Base-by-base conservation (phyloP, 2,113 vertebrate species). In the Gasterosteus nipponicus region DNA sequence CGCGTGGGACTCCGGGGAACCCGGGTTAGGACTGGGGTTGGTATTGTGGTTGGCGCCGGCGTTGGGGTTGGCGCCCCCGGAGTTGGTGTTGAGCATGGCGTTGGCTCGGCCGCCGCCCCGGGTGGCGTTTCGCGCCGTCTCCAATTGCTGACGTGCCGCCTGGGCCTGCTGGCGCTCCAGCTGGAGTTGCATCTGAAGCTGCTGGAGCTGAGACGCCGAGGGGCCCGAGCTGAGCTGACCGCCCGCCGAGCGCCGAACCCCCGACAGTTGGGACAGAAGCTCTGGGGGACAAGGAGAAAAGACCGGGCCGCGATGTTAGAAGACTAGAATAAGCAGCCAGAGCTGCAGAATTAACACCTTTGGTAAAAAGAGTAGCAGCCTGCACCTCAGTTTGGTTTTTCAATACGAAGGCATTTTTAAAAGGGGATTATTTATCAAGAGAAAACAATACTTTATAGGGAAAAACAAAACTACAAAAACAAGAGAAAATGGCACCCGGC, bases 181-280 rank as follows among this genome's bases (percentile, higher is more conserved):
- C 94, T 99, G 98, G 90, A 99, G 95, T 79, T 99, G 98, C 97
- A 99, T 99, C 92, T 99, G 98, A 90, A 99, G 93, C 89, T 99
- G 98, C 80, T 99, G 98, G 88, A 99, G 95, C 92, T 99, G 98
- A 18, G 98, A 99, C 47, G 98, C 97, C 3, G 98, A 99, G 42
- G 98, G 98, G 77, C 98, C 98, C 11, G 98, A 98, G 88, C 97
- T 99, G 68, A 99, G 95, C 94, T 99, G 97, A 82, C 98, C 98
- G 77, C 97, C 98, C 38, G 98, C 97, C 2, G 97, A 98, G 80
- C 98, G 97, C 73, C 98, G 96, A 86, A 99, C 98, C 7, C 98
- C 98, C 39, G 98, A 99, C 69, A 99, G 93, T 94, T 99, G 98
- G 85, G 98, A 99, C 78, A 99, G 94, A 85, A 99, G 96, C 92